phyloP scores from a whole-genome alignment of 2,888 invertebrate genomes.

The Junonia oenone region DNA sequence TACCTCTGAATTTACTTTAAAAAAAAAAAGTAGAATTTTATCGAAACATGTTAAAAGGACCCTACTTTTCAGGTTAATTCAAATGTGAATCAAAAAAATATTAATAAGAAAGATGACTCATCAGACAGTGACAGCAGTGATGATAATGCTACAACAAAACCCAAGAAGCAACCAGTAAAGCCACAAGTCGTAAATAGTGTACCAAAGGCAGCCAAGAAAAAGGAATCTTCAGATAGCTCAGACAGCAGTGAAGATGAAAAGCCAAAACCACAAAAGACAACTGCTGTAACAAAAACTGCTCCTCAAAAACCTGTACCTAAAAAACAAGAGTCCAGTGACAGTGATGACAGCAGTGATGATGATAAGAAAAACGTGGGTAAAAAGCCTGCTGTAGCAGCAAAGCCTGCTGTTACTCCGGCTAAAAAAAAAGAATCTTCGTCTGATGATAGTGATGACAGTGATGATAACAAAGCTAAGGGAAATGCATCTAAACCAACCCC shows the following conservation, averaged over 20 bases:
- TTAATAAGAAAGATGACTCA: slow-evolving; percentile 43
- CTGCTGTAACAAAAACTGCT: slow-evolving; percentile 24
- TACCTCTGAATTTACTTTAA: slow-evolving; percentile 53
- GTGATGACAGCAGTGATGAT: slow-evolving; percentile 53
- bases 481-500: slow-evolving; percentile 21
- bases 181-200: slow-evolving; percentile 32
- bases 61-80: slow-evolving; percentile 28
- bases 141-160: slow-evolving; percentile 35
- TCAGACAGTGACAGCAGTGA: slow-evolving; percentile 48
- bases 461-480: slow-evolving; percentile 41
- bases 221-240: slow-evolving; percentile 50
- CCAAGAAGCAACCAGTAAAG: slow-evolving; percentile 32
- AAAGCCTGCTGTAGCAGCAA: slow-evolving; percentile 3
- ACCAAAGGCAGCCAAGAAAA: slow-evolving; percentile 37
- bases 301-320: slow-evolving; percentile 39
- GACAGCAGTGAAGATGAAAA: slow-evolving; percentile 57
- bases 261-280: slow-evolving; percentile 34
- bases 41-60: background rate
- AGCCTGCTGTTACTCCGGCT: slow-evolving; percentile 3
- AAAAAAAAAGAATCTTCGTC: slow-evolving; percentile 38
- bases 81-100: slow-evolving; percentile 39
- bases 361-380: slow-evolving; percentile 44
- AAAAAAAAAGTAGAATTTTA: background rate
- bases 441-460: slow-evolving; percentile 54
- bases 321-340: slow-evolving; percentile 56